Conservation (phyloP, 2,113 vertebrate species). For the Cyprinus carpio region DNA sequence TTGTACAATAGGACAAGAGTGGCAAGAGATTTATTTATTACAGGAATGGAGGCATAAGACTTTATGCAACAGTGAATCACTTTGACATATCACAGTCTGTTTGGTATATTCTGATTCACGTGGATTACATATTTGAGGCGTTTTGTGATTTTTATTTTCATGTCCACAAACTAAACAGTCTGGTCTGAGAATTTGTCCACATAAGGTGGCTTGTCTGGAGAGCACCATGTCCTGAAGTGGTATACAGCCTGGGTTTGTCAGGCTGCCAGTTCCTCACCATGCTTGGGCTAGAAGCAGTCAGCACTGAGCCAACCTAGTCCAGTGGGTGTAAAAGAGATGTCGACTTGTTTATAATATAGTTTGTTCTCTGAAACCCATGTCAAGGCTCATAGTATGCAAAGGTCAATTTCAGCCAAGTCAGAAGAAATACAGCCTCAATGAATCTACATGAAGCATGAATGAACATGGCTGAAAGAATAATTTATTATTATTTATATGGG, state of each 20-base stretch:
- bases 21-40: background rate
- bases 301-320: constrained; percentile 35
- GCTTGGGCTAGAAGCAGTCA: constrained; percentile 44
- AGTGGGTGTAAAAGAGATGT: constrained; percentile 38
- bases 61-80: background rate
- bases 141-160: constrained; percentile 35
- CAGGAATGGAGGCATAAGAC: background rate
- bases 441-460: constrained; percentile 28
- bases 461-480: constrained; percentile 9
- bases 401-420: background rate
- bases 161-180: background rate
- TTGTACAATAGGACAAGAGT: background rate
- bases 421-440: constrained; percentile 12
- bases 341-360: constrained; percentile 39
- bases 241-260: constrained; percentile 45
- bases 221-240: constrained; percentile 48
- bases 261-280: constrained; percentile 50
- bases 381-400: background rate
- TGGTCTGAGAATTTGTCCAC: constrained; percentile 53
- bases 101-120: background rate
- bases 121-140: background rate
- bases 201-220: constrained; percentile 55
- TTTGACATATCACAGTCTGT: background rate
- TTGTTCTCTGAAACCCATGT: constrained; percentile 23
- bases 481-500: constrained; percentile 25